phyloP scores from a whole-genome alignment of 2,113 vertebrate species.

The Corythornis cristatus region DNA sequence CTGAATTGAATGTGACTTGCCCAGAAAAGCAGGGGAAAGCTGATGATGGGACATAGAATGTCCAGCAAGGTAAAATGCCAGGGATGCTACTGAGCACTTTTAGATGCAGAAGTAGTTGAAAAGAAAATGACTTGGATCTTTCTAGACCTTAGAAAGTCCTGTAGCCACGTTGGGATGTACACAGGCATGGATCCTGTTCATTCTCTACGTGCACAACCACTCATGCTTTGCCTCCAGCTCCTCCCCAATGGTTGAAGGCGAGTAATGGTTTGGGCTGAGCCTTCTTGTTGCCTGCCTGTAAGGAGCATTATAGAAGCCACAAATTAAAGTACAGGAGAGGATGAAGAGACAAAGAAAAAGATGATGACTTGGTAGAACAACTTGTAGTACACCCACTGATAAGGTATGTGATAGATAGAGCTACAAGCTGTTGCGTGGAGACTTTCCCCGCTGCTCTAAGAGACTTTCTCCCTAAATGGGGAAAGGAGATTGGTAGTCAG shows the following conservation, averaged over 20 bases:
- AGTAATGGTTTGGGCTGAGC: background rate
- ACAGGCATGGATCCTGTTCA: accelerated
- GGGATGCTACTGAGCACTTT: background rate
- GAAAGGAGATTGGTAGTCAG: slow-evolving; percentile 44
- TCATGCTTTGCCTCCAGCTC: background rate
- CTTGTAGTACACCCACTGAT: slow-evolving; percentile 38
- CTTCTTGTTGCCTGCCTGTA: background rate
- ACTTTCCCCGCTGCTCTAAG: background rate
- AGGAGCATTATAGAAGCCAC: background rate
- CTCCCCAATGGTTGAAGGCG: background rate
- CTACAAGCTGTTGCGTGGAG: background rate
- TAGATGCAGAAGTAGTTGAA: background rate
- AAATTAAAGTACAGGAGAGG: background rate
- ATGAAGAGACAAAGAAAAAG: slow-evolving; percentile 54
- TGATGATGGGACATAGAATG: accelerated
- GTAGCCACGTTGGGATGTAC: accelerated
- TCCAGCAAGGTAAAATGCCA: background rate
- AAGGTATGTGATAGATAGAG: slow-evolving; percentile 39
- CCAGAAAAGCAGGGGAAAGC: background rate
- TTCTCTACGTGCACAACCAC: background rate
- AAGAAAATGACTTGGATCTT: background rate
- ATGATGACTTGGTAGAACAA: slow-evolving; percentile 1
- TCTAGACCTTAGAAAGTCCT: background rate
- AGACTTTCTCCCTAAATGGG: slow-evolving; percentile 8
- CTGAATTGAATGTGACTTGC: too few relatives aligned